Conservation (phyloP, 2,113 vertebrate genomes). For the Phylloscopus trochiloides region DNA sequence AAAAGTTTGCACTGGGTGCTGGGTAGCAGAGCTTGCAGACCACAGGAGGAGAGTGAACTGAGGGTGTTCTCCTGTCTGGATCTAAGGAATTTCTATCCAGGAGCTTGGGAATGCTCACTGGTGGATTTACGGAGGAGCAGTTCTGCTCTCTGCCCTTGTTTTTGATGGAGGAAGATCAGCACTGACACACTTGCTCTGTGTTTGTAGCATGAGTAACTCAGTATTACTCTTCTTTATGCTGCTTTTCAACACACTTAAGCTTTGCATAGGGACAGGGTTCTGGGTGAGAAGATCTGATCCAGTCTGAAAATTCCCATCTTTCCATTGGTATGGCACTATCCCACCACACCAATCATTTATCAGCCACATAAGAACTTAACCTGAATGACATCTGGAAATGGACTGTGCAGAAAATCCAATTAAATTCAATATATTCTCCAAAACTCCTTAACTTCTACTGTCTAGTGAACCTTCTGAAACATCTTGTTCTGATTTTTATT, state of each 20-base stretch:
- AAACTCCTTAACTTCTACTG: background rate
- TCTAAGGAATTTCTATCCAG: background rate
- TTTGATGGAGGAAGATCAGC: background rate
- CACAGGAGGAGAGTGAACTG: background rate
- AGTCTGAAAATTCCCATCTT: background rate
- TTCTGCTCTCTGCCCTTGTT: background rate
- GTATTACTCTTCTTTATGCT: background rate
- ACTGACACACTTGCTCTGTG: background rate
- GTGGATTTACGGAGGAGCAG: background rate
- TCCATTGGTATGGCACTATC: background rate
- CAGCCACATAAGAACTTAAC: background rate
- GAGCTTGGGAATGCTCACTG: background rate
- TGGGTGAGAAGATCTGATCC: background rate
- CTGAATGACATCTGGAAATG: background rate
- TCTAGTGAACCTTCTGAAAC: background rate
- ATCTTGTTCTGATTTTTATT: background rate
- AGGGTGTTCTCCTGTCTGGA: background rate
- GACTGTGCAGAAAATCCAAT: background rate
- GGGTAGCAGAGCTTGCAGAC: background rate
- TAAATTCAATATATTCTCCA: background rate
- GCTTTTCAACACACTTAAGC: background rate
- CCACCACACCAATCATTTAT: background rate
- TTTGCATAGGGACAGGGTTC: background rate
- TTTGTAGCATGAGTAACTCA: rapidly evolving
- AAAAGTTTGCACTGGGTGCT: background rate